Conservation (phyloP, 2,888 invertebrate species). For the Xylocampa areola region DNA sequence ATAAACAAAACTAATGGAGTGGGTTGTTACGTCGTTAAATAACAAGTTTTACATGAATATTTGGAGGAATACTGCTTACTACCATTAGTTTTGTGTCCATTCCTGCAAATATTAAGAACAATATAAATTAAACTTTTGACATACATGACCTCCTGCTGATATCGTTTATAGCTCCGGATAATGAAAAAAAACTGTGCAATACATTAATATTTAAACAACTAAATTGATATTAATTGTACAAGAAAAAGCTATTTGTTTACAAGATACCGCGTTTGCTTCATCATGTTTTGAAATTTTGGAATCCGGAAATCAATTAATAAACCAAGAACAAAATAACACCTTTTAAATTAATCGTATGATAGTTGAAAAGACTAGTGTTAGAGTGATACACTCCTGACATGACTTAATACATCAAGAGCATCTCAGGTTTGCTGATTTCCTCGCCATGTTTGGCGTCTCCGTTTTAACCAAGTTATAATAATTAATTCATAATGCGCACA, state of each 20-base stretch:
- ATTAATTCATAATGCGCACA: too few species aligned
- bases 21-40: conserved; percentile 13
- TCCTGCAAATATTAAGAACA: conserved; percentile 1
- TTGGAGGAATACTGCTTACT: conserved; percentile 4
- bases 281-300: background rate
- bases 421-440: too few species aligned
- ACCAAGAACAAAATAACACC: background rate
- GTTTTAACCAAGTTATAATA: too few species aligned
- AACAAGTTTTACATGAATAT: conserved; percentile 2
- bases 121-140: conserved; percentile 34
- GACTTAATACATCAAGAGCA: too few species aligned
- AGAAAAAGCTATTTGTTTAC: too few species aligned
- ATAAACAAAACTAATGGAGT: conserved; percentile 12
- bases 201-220: too few species aligned
- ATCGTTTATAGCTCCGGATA: conserved; percentile 13
- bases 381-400: too few species aligned
- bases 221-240: too few species aligned
- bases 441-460: too few species aligned
- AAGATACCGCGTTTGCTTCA: background rate
- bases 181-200: conserved; percentile 19
- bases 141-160: conserved; percentile 43
- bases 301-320: background rate
- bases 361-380: too few species aligned
- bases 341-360: too few species aligned
- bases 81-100: conserved; percentile 4